Evolutionary conservation across 92 coral and sea anemone species (phyloP).

Genomic region (Anthopleura xanthogrammica): DNA sequence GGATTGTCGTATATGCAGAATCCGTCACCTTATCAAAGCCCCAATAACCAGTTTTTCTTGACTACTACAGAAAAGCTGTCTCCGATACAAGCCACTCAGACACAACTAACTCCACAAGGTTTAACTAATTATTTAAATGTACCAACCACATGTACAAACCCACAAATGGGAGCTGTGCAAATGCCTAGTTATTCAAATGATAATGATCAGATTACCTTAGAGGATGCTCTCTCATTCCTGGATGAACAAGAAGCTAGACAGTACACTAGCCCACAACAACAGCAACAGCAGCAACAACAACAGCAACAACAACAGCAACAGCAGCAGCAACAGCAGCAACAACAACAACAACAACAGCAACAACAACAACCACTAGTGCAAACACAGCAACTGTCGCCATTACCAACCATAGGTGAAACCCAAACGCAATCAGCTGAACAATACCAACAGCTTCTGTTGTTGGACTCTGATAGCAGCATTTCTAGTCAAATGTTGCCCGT

Average conservation of each 20-base stretch:
- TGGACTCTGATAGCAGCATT: neutral
- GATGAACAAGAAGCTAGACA: constrained; percentile 17
- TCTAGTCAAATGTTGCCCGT: neutral
- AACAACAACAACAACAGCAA: constrained; percentile 4
- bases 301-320: no score
- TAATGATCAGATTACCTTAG: constrained; percentile 18
- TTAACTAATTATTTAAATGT: neutral
- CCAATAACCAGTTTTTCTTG: neutral
- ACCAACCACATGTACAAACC: neutral
- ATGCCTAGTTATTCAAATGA: neutral
- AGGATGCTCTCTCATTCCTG: constrained; percentile 15
- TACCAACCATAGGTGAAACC: neutral
- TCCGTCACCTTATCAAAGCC: neutral
- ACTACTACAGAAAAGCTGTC: constrained; percentile 2
- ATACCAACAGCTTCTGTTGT: constrained; percentile 14
- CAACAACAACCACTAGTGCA: neutral
- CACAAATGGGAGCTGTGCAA: constrained; percentile 16
- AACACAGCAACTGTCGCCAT: neutral
- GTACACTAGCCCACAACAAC: constrained; percentile 14
- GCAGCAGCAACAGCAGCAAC: neutral
- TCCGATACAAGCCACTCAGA: neutral
- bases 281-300: neutral
- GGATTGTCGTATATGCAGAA: neutral
- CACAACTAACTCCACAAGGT: neutral
- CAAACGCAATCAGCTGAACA: neutral